Evolutionary conservation across 2,888 invertebrate genomes (phyloP), one percentile per base, ranked within the genome.

Genomic region (Papilio elwesi): DNA sequence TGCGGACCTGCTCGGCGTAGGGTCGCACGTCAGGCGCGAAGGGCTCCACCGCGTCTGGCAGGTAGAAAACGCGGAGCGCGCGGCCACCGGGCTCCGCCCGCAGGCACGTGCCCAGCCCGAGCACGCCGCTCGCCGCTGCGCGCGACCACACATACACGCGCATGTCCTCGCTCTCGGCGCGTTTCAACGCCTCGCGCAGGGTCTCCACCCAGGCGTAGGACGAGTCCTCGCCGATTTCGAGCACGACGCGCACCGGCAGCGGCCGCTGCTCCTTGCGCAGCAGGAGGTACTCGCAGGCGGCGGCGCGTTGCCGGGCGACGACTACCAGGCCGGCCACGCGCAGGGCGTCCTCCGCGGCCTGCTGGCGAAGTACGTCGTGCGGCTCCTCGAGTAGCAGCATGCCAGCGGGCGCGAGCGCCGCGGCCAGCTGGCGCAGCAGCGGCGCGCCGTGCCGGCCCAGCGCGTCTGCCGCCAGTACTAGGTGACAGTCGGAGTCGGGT

Each of bases 71-170:
- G 83, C 98, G 95, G 55, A 97, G 95, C 79, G 95, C 96, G 73
- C 94, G 92, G 26, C 98, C 98, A 77, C 98, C 98, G 8, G 96
- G 95, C 94, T 99, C 99, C 80, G 95, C 96, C 82, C 97, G 96
- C 78, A 99, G 94, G 88, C 99, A 99, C 85, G 98, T 97, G 82
- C 97, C 96, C 85, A 99, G 94, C 63, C 99, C 99, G 72, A 98
- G 94, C 76, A 97, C 94, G 76, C 99, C 99, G 85, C 95, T 95
- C 43, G 94, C 86, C 74, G 96, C 94, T 80, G 96, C 95, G 59
- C 96, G 96, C 73, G 96, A 95, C 70, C 97, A 95, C 52, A 97
- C 85, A 80, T 96, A 95, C 71, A 97, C 94, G 79, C 96, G 95
- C 76, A 93, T 86, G 48, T 92, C 94, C 74, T 95, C 95, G 38